Percentiles rank a stretch among this genome's conserved stretches.
These are phyloP conservation scores for Ctenoplectra terminalis DNA, from an alignment of 1,140 invertebrate genomes.

Conservation along the genomic window DNA sequence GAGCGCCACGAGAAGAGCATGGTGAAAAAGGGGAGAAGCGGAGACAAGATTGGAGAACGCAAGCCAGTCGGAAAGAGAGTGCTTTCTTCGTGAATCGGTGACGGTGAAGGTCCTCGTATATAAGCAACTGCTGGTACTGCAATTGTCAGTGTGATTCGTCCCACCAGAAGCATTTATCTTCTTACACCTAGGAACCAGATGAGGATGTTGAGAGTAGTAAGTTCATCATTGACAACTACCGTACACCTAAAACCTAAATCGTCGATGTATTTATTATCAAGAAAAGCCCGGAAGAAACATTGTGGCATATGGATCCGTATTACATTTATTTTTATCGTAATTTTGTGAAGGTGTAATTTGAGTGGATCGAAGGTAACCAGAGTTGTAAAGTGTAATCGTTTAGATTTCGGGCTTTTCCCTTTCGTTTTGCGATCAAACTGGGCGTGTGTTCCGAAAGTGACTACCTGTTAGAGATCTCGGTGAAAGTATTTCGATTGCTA, in stretches of 20 bases:
- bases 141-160: constrained; percentile 75
- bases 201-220: constrained; percentile 72
- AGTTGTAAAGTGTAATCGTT: constrained; percentile 6
- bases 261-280: background rate
- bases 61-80: constrained; percentile 75
- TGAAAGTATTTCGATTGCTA: constrained; percentile 11
- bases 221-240: constrained; percentile 43
- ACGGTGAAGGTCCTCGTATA: constrained; percentile 81
- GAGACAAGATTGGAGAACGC: constrained; percentile 72
- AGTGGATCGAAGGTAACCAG: background rate
- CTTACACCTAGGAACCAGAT: constrained; percentile 19
- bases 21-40: constrained; percentile 61
- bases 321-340: background rate
- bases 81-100: constrained; percentile 75
- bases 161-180: constrained; percentile 43
- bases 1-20: background rate
- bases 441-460: background rate
- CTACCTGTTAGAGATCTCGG: background rate
- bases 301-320: background rate
- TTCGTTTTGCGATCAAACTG: background rate
- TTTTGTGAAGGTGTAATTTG: constrained; percentile 2
- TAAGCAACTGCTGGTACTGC: constrained; percentile 74
- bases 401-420: too few relatives aligned
- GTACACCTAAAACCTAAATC: background rate
- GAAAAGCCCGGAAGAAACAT: background rate